These are phyloP conservation scores for Bujurquina vittata DNA, from an alignment of 2,113 vertebrate genomes.

Conservation along the genomic window DNA sequence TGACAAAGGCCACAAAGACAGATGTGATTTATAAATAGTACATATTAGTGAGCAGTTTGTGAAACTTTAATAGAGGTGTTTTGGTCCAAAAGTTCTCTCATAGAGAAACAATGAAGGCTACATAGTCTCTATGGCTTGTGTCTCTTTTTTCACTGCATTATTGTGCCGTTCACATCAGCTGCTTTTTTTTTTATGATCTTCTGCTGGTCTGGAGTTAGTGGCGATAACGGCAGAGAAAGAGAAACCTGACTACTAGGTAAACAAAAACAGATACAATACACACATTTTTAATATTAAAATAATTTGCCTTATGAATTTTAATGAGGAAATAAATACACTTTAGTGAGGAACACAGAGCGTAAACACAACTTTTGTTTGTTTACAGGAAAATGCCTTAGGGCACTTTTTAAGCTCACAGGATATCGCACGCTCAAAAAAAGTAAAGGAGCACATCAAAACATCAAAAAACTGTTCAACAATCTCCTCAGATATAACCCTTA, in stretches of 20 bases:
- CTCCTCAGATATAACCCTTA: neutral
- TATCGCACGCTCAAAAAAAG: neutral
- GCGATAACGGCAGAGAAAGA: neutral
- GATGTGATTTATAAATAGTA: neutral
- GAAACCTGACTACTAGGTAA: neutral
- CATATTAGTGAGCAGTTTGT: neutral
- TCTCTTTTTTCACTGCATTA: neutral
- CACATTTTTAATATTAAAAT: neutral
- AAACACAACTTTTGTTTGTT: conserved; percentile 2
- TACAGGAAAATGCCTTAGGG: neutral
- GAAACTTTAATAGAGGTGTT: neutral
- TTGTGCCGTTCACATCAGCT: neutral
- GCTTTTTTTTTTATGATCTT: neutral
- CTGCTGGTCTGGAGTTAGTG: neutral
- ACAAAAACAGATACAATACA: neutral
- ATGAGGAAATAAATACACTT: neutral
- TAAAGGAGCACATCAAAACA: neutral
- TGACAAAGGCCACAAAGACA: neutral
- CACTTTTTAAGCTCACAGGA: neutral
- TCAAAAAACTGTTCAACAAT: neutral
- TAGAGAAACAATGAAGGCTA: neutral
- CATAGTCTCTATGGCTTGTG: neutral
- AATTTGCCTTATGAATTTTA: neutral
- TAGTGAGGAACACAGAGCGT: neutral
- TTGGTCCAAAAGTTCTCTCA: neutral